Percentiles rank a stretch among this genome's conserved stretches.
These are phyloP conservation scores for Apotomis turbidana DNA, from an alignment of 2,888 invertebrate species.

Conservation along the genomic window DNA sequence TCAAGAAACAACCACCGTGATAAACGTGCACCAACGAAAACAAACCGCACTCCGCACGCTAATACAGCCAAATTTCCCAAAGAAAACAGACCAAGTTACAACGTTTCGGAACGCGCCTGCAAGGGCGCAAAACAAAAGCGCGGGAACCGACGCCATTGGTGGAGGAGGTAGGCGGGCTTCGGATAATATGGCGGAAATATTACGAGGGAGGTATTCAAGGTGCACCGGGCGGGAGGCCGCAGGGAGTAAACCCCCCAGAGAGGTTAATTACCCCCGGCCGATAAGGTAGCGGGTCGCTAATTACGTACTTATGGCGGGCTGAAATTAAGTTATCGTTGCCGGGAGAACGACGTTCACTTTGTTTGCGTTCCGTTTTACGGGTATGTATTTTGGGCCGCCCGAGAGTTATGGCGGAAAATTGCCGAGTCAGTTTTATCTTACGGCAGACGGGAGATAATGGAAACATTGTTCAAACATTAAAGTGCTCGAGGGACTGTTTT, in stretches of 20 bases:
- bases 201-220: conserved; percentile 81
- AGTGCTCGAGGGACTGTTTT: conserved; percentile 66
- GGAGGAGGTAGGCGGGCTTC: conserved; percentile 80
- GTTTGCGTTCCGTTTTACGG: conserved; percentile 83
- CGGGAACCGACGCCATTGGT: conserved; percentile 79
- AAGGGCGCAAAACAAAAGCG: conserved; percentile 81
- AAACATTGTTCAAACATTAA: conserved; percentile 73
- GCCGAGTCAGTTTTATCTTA: conserved; percentile 80
- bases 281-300: conserved; percentile 84
- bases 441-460: conserved; percentile 74
- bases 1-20: conserved; percentile 63
- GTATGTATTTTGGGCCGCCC: conserved; percentile 75
- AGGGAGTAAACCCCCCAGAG: conserved; percentile 60
- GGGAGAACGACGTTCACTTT: conserved; percentile 81
- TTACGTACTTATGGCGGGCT: conserved; percentile 84
- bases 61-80: conserved; percentile 80
- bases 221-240: conserved; percentile 61
- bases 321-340: conserved; percentile 84
- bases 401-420: conserved; percentile 81
- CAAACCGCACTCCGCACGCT: conserved; percentile 72
- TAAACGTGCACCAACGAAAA: conserved; percentile 76
- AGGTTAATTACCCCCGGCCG: conserved; percentile 84
- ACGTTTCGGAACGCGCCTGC: conserved; percentile 77
- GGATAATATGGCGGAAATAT: conserved; percentile 84
- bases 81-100: conserved; percentile 76